phyloP scores from a whole-genome alignment of 2,113 vertebrate genomes.

The Sorex araneus region DNA sequence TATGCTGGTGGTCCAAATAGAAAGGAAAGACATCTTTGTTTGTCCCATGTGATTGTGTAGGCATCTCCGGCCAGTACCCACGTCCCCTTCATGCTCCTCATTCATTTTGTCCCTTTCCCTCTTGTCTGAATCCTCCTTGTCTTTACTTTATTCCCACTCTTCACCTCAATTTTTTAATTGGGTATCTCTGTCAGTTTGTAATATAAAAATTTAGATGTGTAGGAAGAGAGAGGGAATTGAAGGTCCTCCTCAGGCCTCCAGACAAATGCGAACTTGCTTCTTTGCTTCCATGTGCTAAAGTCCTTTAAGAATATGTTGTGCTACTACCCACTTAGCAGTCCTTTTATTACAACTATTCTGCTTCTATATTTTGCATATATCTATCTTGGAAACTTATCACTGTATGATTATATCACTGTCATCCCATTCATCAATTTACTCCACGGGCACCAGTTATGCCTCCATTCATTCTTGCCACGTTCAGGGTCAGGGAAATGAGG shows the following conservation, averaged over 20 bases:
- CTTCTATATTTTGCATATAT: background rate
- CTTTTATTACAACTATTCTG: conserved; percentile 37
- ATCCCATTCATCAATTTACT: too few species aligned
- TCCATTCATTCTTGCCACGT: too few species aligned
- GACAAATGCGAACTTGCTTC: conserved; percentile 12
- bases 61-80: background rate
- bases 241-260: background rate
- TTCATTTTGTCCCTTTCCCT: background rate
- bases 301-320: too few species aligned
- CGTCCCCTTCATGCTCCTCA: background rate
- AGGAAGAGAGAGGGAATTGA: background rate
- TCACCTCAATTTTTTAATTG: too few species aligned
- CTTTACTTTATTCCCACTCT: background rate
- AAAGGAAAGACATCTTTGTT: too few species aligned
- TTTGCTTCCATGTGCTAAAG: background rate
- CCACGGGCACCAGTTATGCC: too few species aligned
- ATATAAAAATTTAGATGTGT: background rate
- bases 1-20: background rate
- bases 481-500: too few species aligned
- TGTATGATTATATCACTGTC: too few species aligned
- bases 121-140: background rate
- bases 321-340: background rate
- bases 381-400: background rate
- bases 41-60: background rate
- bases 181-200: background rate